Conservation (phyloP, 2,888 invertebrate genomes). For the Megaustenia siamemsis region DNA sequence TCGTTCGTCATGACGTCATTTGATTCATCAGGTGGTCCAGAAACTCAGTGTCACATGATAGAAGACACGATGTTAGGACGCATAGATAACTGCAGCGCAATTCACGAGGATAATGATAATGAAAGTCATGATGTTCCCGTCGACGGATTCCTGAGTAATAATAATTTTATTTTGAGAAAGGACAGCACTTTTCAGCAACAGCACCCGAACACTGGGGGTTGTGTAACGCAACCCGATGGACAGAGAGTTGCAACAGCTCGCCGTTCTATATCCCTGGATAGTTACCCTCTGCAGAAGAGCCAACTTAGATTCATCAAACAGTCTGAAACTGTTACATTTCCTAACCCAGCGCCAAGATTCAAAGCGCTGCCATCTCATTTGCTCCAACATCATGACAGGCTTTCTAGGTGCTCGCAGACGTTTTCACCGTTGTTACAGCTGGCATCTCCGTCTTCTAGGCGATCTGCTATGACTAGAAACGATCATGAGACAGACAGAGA, state of each 20-base stretch:
- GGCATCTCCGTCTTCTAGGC: not conserved
- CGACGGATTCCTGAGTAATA: conserved; percentile 2
- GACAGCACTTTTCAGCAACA: not conserved
- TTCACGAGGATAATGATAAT: not conserved
- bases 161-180: conserved; percentile 26
- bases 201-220: not conserved
- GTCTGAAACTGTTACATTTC: conserved; percentile 41
- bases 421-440: not conserved
- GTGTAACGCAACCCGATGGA: not conserved
- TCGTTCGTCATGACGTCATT: not conserved
- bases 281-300: conserved; percentile 20
- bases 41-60: not conserved
- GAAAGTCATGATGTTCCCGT: not conserved
- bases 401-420: not conserved
- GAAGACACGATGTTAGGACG: not conserved
- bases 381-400: not conserved
- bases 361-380: not conserved
- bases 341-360: not conserved
- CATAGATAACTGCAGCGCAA: conserved; percentile 20
- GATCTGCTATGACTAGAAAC: not conserved
- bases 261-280: conserved; percentile 48
- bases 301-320: conserved; percentile 1
- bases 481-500: not conserved
- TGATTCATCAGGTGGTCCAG: not conserved
- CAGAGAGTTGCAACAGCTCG: not conserved